phyloP scores from a whole-genome alignment of 2,888 invertebrate genomes.

The Phalera bucephala region DNA sequence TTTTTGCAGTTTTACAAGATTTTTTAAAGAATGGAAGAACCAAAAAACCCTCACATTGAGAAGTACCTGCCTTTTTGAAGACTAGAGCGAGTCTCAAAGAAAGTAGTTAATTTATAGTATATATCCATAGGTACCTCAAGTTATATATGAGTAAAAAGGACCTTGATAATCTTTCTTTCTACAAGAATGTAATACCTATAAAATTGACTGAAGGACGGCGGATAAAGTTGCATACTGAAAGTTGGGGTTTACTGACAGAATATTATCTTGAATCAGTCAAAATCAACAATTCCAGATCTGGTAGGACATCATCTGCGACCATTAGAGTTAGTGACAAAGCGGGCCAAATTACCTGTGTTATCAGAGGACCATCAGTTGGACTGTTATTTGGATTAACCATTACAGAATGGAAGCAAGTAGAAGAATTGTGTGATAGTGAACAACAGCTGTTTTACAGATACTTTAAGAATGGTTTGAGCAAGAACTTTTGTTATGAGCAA shows the following conservation, averaged over 20 bases:
- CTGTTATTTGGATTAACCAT: conserved; percentile 58
- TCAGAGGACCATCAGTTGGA: conserved; percentile 57
- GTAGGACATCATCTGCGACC: conserved; percentile 52
- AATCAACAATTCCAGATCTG: conserved; percentile 48
- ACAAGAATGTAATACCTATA: conserved; percentile 44
- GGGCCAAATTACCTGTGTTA: conserved; percentile 63
- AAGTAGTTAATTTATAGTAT: too few species aligned
- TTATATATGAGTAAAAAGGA: conserved; percentile 33
- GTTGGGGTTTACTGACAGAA: conserved; percentile 67
- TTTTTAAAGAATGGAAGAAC: too few species aligned
- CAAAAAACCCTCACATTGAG: too few species aligned
- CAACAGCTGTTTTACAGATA: conserved; percentile 73
- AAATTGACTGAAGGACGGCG: conserved; percentile 60
- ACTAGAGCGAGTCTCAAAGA: too few species aligned
- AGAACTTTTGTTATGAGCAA: conserved; percentile 57
- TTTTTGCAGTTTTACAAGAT: too few species aligned
- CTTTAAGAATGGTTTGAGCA: conserved; percentile 66
- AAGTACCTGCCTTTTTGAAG: too few species aligned
- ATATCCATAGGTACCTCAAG: too few species aligned
- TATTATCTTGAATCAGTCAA: conserved; percentile 74
- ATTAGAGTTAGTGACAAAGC: conserved; percentile 61
- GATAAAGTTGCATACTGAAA: conserved; percentile 47
- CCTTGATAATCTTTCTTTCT: conserved; percentile 33
- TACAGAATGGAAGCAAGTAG: conserved; percentile 64
- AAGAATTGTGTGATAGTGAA: conserved; percentile 50